phyloP scores from a whole-genome alignment of 2,888 invertebrate genomes.

The Xestia ashworthii region DNA sequence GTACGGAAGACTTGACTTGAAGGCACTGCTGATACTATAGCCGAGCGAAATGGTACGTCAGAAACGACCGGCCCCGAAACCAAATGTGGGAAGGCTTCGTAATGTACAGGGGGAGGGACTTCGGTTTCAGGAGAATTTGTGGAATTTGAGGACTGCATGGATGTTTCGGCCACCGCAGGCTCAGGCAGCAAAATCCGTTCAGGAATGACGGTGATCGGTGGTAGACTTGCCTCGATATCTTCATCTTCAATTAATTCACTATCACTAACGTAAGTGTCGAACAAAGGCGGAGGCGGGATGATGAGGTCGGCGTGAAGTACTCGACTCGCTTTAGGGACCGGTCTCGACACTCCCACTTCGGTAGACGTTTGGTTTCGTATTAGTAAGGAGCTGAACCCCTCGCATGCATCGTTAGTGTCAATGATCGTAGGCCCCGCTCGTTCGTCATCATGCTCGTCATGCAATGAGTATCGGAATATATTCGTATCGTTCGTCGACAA shows the following conservation, averaged over 20 bases:
- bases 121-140: slow-evolving; percentile 85
- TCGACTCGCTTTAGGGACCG: slow-evolving; percentile 78
- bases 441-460: slow-evolving; percentile 81
- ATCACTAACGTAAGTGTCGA: slow-evolving; percentile 86
- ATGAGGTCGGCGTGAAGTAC: slow-evolving; percentile 86
- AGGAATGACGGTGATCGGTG: slow-evolving; percentile 84
- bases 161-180: slow-evolving; percentile 85
- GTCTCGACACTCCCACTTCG: slow-evolving; percentile 79
- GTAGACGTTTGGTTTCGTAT: slow-evolving; percentile 81
- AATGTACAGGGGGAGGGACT: slow-evolving; percentile 87
- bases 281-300: slow-evolving; percentile 88
- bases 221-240: slow-evolving; percentile 74
- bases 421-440: slow-evolving; percentile 67
- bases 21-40: slow-evolving; percentile 83
- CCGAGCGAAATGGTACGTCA: slow-evolving; percentile 71
- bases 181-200: slow-evolving; percentile 84
- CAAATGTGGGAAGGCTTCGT: slow-evolving; percentile 81
- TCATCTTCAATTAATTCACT: slow-evolving; percentile 76
- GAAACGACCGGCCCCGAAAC: slow-evolving; percentile 64
- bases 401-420: slow-evolving; percentile 89
- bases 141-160: slow-evolving; percentile 86
- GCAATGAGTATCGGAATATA: slow-evolving; percentile 73
- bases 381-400: slow-evolving; percentile 85
- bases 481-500: slow-evolving; percentile 75
- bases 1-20: slow-evolving; percentile 81